These are phyloP conservation scores for Amphiprion clarkii DNA, from an alignment of 2,797 vertebrate genomes.

Conservation along the genomic window DNA sequence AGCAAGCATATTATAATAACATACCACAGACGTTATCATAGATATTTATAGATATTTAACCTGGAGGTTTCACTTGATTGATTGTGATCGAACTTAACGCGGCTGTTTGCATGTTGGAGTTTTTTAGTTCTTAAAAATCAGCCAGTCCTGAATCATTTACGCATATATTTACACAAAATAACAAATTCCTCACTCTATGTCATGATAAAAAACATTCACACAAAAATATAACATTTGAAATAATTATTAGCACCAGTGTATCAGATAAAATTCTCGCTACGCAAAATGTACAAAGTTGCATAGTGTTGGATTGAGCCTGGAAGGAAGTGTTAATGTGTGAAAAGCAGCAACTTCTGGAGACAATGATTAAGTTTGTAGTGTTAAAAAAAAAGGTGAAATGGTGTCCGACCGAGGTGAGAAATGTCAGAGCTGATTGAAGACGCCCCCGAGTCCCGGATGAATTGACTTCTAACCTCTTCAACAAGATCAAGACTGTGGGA, in stretches of 20 bases:
- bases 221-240: conserved; percentile 99
- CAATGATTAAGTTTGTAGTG: background rate
- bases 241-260: conserved; percentile 99
- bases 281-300: conserved; percentile 97
- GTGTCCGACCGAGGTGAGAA: conserved; percentile 21
- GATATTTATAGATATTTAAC: conserved; percentile 71
- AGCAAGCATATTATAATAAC: conserved; percentile 77
- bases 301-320: conserved; percentile 87
- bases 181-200: conserved; percentile 89
- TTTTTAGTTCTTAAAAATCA: conserved; percentile 66
- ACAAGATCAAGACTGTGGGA: no score
- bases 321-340: conserved; percentile 62
- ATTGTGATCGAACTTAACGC: conserved; percentile 65
- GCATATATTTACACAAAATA: conserved; percentile 93
- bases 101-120: conserved; percentile 69
- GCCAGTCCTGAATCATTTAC: conserved; percentile 87
- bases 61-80: conserved; percentile 71
- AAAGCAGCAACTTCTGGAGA: conserved; percentile 68
- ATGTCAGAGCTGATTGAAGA: background rate
- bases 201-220: conserved; percentile 94
- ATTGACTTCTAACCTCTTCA: no score
- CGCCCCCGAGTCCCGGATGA: no score
- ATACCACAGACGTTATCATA: conserved; percentile 74
- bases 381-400: conserved; percentile 20
- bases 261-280: conserved; percentile 94